Evolutionary conservation across 2,797 vertebrate genomes (phyloP).

Genomic region (Podarcis siculus): DNA sequence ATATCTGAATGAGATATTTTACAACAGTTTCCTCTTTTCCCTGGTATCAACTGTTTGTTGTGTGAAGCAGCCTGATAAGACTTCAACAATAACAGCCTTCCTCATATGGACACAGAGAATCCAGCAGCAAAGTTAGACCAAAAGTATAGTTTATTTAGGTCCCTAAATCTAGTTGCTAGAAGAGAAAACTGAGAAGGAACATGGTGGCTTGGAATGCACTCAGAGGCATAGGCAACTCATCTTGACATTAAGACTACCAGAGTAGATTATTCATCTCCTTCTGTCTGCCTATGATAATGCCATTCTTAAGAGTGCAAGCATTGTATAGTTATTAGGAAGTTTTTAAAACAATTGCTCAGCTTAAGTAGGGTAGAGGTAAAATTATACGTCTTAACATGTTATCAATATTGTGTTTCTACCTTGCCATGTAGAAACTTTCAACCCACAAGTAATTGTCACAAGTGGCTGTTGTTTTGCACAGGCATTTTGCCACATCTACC

Average conservation of each 20-base stretch:
- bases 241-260: background rate
- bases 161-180: background rate
- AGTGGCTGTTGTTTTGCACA: background rate
- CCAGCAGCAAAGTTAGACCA: background rate
- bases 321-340: background rate
- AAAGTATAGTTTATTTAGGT: background rate
- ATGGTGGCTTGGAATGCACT: background rate
- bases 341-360: background rate
- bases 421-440: background rate
- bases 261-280: background rate
- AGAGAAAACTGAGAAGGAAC: background rate
- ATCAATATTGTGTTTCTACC: background rate
- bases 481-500: background rate
- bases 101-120: background rate
- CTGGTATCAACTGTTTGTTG: background rate
- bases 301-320: background rate
- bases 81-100: background rate
- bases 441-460: background rate
- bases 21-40: background rate
- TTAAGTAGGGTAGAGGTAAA: background rate
- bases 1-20: background rate
- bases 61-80: background rate
- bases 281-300: background rate
- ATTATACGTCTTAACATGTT: background rate
- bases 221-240: background rate